Percentiles rank a stretch among this genome's conserved stretches.
Conservation (phyloP, 2,888 invertebrate species). For the Chromoteleia sp. region DNA sequence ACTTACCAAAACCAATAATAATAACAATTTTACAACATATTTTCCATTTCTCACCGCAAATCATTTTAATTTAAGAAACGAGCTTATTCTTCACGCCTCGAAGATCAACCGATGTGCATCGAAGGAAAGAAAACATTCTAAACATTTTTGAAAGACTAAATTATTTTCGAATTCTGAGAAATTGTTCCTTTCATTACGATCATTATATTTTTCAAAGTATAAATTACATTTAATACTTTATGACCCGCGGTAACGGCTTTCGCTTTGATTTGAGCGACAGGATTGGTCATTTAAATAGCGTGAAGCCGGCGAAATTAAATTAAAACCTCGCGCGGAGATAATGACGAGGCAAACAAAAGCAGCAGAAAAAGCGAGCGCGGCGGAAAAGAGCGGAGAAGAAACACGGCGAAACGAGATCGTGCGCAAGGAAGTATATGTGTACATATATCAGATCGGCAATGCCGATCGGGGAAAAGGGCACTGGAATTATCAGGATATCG, state of each 20-base stretch:
- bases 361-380: slow-evolving; percentile 16
- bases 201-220: not conserved
- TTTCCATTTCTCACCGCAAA: too few species aligned
- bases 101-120: too few species aligned
- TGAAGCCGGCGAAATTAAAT: slow-evolving; percentile 56
- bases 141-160: too few species aligned
- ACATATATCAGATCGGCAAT: slow-evolving; percentile 63
- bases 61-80: too few species aligned
- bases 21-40: too few species aligned
- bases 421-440: slow-evolving; percentile 56
- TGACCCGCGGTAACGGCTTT: not conserved
- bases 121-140: too few species aligned
- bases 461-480: slow-evolving; percentile 68
- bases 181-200: too few species aligned
- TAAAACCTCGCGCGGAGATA: slow-evolving; percentile 54
- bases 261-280: slow-evolving; percentile 36
- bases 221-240: too few species aligned
- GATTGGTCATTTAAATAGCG: slow-evolving; percentile 21
- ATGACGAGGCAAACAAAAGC: slow-evolving; percentile 49
- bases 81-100: too few species aligned
- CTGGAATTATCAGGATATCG: slow-evolving; percentile 76
- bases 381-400: slow-evolving; percentile 39
- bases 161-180: too few species aligned
- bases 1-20: too few species aligned
- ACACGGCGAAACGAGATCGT: slow-evolving; percentile 56